Evolutionary conservation across 2,888 invertebrate genomes (phyloP).

Genomic region (Dorcus parallelipipedus): DNA sequence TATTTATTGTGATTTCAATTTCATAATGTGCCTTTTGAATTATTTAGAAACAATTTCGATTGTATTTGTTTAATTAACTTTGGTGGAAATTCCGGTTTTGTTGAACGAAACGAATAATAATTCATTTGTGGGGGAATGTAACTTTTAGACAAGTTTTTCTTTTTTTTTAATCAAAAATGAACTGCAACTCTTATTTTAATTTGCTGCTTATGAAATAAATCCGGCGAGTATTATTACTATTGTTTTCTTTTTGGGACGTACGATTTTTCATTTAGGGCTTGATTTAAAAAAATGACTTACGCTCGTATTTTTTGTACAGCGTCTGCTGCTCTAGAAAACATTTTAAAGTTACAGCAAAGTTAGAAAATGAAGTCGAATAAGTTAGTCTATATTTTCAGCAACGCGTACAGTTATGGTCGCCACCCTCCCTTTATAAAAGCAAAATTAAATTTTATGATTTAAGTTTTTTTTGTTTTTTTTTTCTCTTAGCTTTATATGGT

Average conservation of each 20-base stretch:
- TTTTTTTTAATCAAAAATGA: no score
- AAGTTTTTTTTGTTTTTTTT: slow-evolving; percentile 7
- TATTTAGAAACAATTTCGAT: no score
- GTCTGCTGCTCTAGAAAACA: slow-evolving; percentile 1
- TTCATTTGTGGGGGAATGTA: no score
- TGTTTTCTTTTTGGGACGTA: background rate
- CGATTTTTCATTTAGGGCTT: slow-evolving; percentile 7
- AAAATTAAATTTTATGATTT: slow-evolving; percentile 18
- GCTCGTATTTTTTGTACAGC: slow-evolving; percentile 6
- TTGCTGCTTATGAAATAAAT: no score
- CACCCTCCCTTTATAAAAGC: background rate
- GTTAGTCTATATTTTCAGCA: slow-evolving; percentile 5
- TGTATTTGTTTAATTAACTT: no score
- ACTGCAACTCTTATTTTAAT: no score
- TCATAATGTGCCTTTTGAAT: no score
- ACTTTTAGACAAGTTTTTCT: no score
- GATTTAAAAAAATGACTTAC: slow-evolving; percentile 4
- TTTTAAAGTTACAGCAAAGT: slow-evolving; percentile 6
- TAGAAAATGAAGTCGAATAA: slow-evolving; percentile 11
- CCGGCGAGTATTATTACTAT: no score
- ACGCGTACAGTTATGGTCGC: slow-evolving; percentile 4
- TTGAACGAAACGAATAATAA: no score
- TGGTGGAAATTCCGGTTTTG: no score
- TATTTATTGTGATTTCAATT: no score
- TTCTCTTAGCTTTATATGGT: background rate